These are phyloP conservation scores for Mormyrus proboscirostris DNA, from an alignment of 2,797 vertebrate species.

Conservation along the genomic window DNA sequence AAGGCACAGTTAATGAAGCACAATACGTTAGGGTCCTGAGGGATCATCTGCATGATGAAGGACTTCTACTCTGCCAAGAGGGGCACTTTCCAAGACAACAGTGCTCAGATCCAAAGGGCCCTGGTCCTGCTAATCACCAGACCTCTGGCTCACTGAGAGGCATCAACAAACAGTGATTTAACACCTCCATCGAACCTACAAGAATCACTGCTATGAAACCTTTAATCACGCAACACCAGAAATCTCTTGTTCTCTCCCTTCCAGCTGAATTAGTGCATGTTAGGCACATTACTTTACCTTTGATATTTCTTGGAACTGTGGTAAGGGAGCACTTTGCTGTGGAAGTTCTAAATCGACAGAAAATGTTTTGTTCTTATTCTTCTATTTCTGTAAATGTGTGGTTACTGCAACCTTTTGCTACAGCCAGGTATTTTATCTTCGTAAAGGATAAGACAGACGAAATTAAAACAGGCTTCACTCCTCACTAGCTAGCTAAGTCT, in stretches of 20 bases:
- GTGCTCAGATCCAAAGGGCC: background rate
- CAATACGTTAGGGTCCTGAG: background rate
- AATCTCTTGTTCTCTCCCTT: background rate
- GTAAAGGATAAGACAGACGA: background rate
- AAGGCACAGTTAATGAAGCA: conserved; percentile 5
- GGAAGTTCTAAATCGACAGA: conserved; percentile 22
- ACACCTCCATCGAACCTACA: background rate
- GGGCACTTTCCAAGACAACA: background rate
- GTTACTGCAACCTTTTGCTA: conserved; percentile 9
- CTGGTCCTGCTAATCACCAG: background rate
- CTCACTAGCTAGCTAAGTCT: background rate
- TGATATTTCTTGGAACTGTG: conserved; percentile 20
- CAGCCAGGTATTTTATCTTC: background rate
- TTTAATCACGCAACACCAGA: background rate
- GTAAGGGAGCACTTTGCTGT: conserved; percentile 23
- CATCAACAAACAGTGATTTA: background rate
- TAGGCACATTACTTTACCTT: background rate
- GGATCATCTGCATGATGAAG: conserved; percentile 12
- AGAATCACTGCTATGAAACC: background rate
- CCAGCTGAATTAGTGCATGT: conserved; percentile 4
- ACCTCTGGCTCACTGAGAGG: background rate
- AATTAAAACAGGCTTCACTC: background rate
- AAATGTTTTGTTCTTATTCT: conserved; percentile 23
- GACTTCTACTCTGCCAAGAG: background rate
- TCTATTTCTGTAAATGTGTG: conserved; percentile 17